Percentiles rank a stretch among this genome's conserved stretches.
These are phyloP conservation scores for Pheosia tremula DNA, from an alignment of 2,888 invertebrate species.

Conservation along the genomic window DNA sequence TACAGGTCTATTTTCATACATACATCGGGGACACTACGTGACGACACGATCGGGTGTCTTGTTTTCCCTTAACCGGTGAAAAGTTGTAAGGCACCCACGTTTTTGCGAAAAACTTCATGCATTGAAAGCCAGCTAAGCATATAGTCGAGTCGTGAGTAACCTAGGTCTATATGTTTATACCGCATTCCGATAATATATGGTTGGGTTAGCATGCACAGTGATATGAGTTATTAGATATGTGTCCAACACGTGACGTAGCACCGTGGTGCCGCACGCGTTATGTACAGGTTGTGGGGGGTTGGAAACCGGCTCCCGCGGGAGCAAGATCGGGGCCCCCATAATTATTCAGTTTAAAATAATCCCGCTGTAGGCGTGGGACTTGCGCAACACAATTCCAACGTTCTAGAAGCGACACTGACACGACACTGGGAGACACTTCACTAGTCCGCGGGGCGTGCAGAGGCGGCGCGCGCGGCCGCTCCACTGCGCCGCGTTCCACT, in stretches of 20 bases:
- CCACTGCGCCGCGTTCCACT: conserved; percentile 83
- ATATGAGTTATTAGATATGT: conserved; percentile 48
- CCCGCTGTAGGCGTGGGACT: conserved; percentile 77
- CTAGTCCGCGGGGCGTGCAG: conserved; percentile 75
- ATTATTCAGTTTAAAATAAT: conserved; percentile 80
- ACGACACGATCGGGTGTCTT: conserved; percentile 4
- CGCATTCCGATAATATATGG: conserved; percentile 25
- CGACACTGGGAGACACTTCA: conserved; percentile 79
- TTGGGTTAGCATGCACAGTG: conserved; percentile 47
- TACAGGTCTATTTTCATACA: conserved; percentile 7
- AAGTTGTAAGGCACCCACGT: conserved; percentile 10
- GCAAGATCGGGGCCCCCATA: conserved; percentile 57
- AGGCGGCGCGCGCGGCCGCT: conserved; percentile 78
- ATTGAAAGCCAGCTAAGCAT: conserved; percentile 35
- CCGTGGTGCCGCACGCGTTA: conserved; percentile 56
- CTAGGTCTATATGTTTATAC: conserved; percentile 17
- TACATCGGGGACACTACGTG: conserved; percentile 1
- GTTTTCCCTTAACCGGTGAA: conserved; percentile 6
- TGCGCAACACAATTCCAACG: conserved; percentile 80
- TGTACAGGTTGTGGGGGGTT: conserved; percentile 56
- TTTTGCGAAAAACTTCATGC: conserved; percentile 29
- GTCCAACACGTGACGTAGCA: conserved; percentile 56
- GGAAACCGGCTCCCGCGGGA: conserved; percentile 43
- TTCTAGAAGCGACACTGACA: conserved; percentile 82
- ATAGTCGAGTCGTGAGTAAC: conserved; percentile 25